phyloP scores from a whole-genome alignment of 2,888 invertebrate species.

The Folsomia manolachei region DNA sequence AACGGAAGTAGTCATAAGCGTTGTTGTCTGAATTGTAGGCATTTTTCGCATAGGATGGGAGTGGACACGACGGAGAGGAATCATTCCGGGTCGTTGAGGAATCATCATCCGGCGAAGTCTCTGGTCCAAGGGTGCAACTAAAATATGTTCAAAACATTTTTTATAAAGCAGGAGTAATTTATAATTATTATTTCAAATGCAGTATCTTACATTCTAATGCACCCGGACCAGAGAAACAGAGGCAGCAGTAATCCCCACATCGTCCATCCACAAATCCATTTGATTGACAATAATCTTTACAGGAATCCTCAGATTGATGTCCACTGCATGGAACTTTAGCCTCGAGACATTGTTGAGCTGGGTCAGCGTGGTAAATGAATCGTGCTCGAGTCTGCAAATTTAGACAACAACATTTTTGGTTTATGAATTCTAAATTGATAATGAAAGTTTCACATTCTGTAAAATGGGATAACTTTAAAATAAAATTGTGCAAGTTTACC shows the following conservation, averaged over 20 bases:
- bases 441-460: not conserved
- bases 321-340: constrained; percentile 35
- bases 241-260: constrained; percentile 30
- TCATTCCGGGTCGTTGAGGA: not conserved
- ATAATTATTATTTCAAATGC: no score
- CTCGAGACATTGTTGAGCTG: constrained; percentile 28
- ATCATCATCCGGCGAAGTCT: not conserved
- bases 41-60: not conserved
- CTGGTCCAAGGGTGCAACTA: not conserved
- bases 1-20: no score
- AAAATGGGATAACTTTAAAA: no score
- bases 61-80: not conserved
- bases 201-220: not conserved
- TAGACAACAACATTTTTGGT: not conserved
- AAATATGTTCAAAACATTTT: not conserved
- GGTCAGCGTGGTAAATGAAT: constrained; percentile 37
- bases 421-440: not conserved
- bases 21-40: no score
- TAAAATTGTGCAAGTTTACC: constrained; percentile 17
- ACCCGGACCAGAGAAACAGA: constrained; percentile 26
- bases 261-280: constrained; percentile 26
- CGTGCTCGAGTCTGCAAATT: constrained; percentile 28
- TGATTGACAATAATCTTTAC: constrained; percentile 27
- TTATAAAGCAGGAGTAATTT: no score
- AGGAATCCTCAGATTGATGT: constrained; percentile 20